These are phyloP conservation scores for Chaetorhynchus papuensis DNA, from an alignment of 2,113 vertebrate species.

Conservation along the genomic window DNA sequence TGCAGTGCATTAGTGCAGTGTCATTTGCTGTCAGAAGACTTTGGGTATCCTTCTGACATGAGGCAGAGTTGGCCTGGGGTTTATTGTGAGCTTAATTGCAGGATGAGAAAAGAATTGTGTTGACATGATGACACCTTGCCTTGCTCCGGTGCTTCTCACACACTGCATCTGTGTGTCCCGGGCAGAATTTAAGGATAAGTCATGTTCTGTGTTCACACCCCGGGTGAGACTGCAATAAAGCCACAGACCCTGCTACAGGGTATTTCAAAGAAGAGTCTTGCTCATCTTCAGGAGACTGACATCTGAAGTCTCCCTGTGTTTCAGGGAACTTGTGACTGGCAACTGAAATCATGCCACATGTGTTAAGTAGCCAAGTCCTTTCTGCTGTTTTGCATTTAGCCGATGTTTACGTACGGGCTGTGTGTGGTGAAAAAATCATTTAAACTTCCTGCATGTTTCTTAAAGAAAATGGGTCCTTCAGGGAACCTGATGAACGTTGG, in stretches of 20 bases:
- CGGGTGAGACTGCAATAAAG: neutral
- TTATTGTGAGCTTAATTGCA: neutral
- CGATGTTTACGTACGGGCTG: neutral
- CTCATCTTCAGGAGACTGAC: neutral
- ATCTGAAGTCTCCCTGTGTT: neutral
- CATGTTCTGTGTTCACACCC: neutral
- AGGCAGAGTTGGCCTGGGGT: neutral
- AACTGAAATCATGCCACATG: neutral
- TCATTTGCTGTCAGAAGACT: neutral
- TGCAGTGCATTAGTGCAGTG: neutral
- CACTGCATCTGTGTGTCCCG: fast-evolving
- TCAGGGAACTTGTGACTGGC: neutral
- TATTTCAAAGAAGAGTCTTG: neutral
- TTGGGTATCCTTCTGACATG: neutral
- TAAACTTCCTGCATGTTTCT: neutral
- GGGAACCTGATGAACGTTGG: neutral
- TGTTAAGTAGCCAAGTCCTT: neutral
- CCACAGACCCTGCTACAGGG: neutral
- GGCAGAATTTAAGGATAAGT: neutral
- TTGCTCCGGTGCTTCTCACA: neutral
- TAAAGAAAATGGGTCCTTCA: neutral
- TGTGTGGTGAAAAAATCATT: neutral
- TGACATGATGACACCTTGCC: neutral
- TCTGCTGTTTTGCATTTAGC: neutral
- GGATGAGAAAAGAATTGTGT: neutral